Evolutionary conservation across 1,140 invertebrate genomes (phyloP).

Genomic region (Anastrepha ludens): DNA sequence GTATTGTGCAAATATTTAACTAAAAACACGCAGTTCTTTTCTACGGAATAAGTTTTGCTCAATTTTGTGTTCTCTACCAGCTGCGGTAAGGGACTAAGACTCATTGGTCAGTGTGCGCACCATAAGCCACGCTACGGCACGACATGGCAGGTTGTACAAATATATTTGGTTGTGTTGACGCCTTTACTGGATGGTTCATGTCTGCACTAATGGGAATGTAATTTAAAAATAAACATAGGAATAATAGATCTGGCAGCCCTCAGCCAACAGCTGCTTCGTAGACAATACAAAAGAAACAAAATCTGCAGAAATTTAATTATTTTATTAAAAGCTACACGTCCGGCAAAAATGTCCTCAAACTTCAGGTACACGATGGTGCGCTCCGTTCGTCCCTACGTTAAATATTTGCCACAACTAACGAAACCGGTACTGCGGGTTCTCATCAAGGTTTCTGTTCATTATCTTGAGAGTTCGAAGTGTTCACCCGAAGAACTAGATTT

Average conservation of each 20-base stretch:
- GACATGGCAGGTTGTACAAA: too few species aligned
- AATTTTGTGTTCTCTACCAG: too few species aligned
- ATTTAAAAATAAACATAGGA: not conserved
- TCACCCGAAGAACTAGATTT: conserved; percentile 69
- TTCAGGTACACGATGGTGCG: conserved; percentile 54
- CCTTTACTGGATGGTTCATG: not conserved
- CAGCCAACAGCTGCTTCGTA: not conserved
- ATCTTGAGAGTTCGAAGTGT: conserved; percentile 70
- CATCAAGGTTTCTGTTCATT: conserved; percentile 73
- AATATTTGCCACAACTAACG: conserved; percentile 57
- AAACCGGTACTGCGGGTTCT: conserved; percentile 70
- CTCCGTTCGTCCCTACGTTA: conserved; percentile 56
- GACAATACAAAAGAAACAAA: not conserved
- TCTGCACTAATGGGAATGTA: not conserved
- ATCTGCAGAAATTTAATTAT: not conserved
- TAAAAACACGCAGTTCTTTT: too few species aligned
- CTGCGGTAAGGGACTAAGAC: too few species aligned
- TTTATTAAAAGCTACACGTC: not conserved
- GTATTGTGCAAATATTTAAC: too few species aligned
- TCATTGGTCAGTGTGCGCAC: too few species aligned
- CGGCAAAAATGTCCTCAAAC: conserved; percentile 54
- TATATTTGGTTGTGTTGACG: not conserved
- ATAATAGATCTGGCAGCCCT: not conserved
- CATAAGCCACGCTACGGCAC: too few species aligned
- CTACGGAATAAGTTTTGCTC: too few species aligned